These are phyloP conservation scores for Canis aureus DNA, from an alignment of 2,113 vertebrate genomes.

Conservation along the genomic window DNA sequence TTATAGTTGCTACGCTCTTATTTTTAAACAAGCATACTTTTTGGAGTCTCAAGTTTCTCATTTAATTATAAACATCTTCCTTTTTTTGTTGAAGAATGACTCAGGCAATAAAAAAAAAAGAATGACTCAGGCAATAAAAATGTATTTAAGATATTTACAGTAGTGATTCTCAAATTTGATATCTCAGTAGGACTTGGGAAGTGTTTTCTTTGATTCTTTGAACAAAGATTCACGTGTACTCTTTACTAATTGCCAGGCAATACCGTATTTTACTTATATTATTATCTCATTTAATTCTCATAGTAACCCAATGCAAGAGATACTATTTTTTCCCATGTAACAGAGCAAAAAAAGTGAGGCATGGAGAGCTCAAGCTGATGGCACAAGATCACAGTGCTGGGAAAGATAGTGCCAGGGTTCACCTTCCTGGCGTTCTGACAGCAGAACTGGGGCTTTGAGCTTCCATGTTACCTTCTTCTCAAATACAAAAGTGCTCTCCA, in stretches of 20 bases:
- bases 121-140: neutral
- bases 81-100: neutral
- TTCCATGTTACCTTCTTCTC: neutral
- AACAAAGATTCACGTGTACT: neutral
- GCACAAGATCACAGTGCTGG: neutral
- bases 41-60: neutral
- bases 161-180: neutral
- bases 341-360: neutral
- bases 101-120: neutral
- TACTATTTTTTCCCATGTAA: neutral
- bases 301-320: neutral
- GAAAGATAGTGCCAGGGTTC: neutral
- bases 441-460: neutral
- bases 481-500: fast-evolving
- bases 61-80: neutral
- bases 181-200: neutral
- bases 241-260: neutral
- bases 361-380: neutral
- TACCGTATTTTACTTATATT: neutral
- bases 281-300: neutral
- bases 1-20: too few species aligned
- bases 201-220: neutral
- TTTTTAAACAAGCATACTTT: neutral
- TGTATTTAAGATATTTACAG: neutral
- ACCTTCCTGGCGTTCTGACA: neutral